Percentiles rank a stretch among this genome's conserved stretches.
These are phyloP conservation scores for Oreocharis arfaki DNA, from an alignment of 2,113 vertebrate genomes.

Conservation along the genomic window DNA sequence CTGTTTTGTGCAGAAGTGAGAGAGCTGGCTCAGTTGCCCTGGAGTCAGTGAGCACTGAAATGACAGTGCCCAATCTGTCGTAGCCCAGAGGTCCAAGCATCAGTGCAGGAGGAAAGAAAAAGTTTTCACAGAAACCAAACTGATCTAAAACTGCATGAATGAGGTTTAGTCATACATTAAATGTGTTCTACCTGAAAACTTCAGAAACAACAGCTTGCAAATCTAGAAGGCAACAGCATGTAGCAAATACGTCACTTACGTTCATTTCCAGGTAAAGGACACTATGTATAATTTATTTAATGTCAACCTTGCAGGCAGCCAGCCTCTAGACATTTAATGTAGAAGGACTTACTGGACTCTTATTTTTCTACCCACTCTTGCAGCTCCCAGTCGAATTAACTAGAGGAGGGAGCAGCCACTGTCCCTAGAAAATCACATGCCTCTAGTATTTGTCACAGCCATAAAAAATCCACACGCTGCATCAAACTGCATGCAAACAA, in stretches of 20 bases:
- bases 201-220: background rate
- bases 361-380: background rate
- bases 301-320: background rate
- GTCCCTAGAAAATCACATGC: background rate
- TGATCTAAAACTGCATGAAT: background rate
- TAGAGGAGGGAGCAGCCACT: background rate
- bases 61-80: background rate
- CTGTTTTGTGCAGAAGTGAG: background rate
- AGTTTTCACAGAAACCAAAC: background rate
- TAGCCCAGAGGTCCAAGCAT: background rate
- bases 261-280: background rate
- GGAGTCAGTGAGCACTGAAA: background rate
- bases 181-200: background rate
- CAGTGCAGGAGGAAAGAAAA: background rate
- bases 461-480: background rate
- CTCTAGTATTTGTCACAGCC: background rate
- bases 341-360: background rate
- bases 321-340: background rate
- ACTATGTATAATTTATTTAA: background rate
- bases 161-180: background rate
- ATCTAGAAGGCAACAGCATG: background rate
- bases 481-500: background rate
- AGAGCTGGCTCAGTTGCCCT: background rate
- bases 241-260: background rate
- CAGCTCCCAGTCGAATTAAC: background rate